Percentiles rank a stretch among this genome's conserved stretches.
Evolutionary conservation across 2,113 vertebrate species (phyloP).

Genomic region (Hystrix cristata): DNA sequence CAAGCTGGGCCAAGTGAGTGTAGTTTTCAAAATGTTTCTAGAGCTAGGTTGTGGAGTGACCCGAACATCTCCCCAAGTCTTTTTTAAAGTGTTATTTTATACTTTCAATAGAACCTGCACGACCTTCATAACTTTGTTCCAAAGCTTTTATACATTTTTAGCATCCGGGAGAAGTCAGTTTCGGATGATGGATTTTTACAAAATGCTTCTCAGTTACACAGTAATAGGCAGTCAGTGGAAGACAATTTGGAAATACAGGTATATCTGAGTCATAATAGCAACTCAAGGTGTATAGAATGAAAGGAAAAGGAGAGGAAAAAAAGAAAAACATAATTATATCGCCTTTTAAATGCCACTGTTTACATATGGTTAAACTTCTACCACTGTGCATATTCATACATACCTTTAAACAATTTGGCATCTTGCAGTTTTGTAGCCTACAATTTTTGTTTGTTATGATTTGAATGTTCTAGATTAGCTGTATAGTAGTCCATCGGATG

Average conservation of each 20-base stretch:
- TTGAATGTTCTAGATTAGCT: neutral
- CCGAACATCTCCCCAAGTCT: neutral
- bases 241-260: neutral
- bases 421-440: neutral
- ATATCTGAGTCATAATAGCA: neutral
- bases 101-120: neutral
- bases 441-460: neutral
- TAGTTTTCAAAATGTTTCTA: neutral
- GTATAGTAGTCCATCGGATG: neutral
- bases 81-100: neutral
- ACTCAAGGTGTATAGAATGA: neutral
- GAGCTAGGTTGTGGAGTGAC: neutral
- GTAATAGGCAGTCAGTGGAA: neutral
- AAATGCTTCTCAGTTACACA: neutral
- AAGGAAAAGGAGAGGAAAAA: neutral
- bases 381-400: neutral
- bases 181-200: neutral
- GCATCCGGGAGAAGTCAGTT: constrained; percentile 8
- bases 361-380: neutral
- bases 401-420: neutral
- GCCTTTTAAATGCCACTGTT: constrained; percentile 34
- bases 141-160: neutral
- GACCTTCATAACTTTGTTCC: neutral
- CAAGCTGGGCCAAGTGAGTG: neutral
- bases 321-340: neutral